phyloP scores from a whole-genome alignment of 1,140 invertebrate genomes.

The Orchesella cincta region DNA sequence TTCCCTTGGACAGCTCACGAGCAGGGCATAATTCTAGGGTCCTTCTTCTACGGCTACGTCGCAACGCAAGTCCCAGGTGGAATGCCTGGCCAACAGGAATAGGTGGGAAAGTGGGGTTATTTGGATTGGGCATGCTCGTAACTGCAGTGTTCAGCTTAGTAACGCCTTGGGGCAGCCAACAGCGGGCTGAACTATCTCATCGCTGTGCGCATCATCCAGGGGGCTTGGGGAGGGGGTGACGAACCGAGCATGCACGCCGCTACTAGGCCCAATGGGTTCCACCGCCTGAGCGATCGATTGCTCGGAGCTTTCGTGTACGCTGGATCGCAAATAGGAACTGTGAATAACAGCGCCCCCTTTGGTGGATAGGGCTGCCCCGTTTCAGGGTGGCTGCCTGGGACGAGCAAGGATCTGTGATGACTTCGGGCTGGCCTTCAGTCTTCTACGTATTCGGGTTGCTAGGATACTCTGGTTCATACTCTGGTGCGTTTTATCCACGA shows the following conservation, averaged over 20 bases:
- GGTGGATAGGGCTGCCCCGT: no score
- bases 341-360: constrained; percentile 73
- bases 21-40: constrained; percentile 22
- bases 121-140: constrained; percentile 81
- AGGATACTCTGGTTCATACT: constrained; percentile 73
- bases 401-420: neutral
- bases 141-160: constrained; percentile 79
- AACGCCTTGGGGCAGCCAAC: constrained; percentile 51
- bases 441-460: constrained; percentile 83
- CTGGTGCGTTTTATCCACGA: constrained; percentile 75
- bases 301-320: constrained; percentile 54
- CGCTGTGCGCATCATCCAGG: constrained; percentile 77
- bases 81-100: no score
- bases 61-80: constrained; percentile 19
- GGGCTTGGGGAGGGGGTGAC: constrained; percentile 66
- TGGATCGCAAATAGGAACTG: constrained; percentile 69
- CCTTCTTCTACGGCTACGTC: constrained; percentile 27
- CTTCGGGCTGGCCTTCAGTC: constrained; percentile 69
- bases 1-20: constrained; percentile 5
- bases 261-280: constrained; percentile 53
- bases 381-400: constrained; percentile 67
- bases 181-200: constrained; percentile 59
- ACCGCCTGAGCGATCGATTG: constrained; percentile 53
- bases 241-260: constrained; percentile 51
- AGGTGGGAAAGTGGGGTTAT: constrained; percentile 78